A percentile compares a stretch with the other conserved stretches of the same genome.
Conservation (phyloP, 2,113 vertebrate species). For the Strigops habroptila region DNA sequence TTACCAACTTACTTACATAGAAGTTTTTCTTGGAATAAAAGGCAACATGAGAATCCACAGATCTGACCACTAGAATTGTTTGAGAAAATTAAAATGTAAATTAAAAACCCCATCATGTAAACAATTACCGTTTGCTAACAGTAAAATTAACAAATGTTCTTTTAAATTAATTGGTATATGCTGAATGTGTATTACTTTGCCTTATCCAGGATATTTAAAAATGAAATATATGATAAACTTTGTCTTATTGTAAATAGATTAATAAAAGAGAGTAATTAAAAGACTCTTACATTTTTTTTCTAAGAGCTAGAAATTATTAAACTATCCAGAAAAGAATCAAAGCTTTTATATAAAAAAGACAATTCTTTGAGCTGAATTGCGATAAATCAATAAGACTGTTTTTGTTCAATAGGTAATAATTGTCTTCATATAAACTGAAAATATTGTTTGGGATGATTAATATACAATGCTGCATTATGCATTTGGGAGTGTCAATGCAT, state of each 20-base stretch:
- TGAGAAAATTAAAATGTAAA: background rate
- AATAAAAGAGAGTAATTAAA: conserved; percentile 44
- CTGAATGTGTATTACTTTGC: background rate
- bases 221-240: conserved; percentile 18
- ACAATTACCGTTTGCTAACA: background rate
- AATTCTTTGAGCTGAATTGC: conserved; percentile 63
- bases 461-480: conserved; percentile 85
- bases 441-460: conserved; percentile 85
- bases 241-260: conserved; percentile 42
- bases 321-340: conserved; percentile 22
- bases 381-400: conserved; percentile 72
- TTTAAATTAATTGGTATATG: background rate
- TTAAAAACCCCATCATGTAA: background rate
- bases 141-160: background rate
- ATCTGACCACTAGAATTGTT: background rate
- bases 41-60: background rate
- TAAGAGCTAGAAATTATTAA: conserved; percentile 26
- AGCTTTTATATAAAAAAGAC: conserved; percentile 51
- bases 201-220: conserved; percentile 6
- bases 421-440: conserved; percentile 81
- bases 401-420: conserved; percentile 84
- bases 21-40: background rate
- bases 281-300: background rate
- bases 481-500: conserved; percentile 80
- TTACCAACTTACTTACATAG: background rate